Base-by-base conservation (phyloP, 2,888 invertebrate genomes). In the Hirudinaria manillensis region DNA sequence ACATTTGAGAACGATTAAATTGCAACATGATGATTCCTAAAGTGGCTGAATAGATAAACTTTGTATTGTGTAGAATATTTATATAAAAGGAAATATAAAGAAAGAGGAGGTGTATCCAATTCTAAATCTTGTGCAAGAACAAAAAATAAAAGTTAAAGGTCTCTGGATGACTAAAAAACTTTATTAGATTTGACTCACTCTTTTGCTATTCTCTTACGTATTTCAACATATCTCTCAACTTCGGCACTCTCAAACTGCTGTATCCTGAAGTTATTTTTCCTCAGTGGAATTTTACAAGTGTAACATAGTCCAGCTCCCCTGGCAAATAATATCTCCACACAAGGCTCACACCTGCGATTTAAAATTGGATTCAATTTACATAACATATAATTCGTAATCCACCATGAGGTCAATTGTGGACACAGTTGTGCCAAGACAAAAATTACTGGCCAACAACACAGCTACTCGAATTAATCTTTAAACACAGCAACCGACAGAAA, bases 261-360 rank as follows among this genome's bases (percentile, higher is more conserved):
- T 6, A 95, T 90, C 74, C 98, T 89, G 84, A 93, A 99, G 83
- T 94, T 94, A 82, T 90, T 92, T 80, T 95, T 88, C 1, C 94
- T 88, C 32, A 99, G 86, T 0, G 93, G 91, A 27, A 93, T 92
- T 83, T 91, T 90, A 86, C 98, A 98, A 83, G 95, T 93, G 0
- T 95, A 95, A 83, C 99, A 99, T 0, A 92, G 89, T 19, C 94
- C 97, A 51, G 96, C 93, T 6, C 83, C 99, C 90, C 98, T 95
- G 27, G 95, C 89, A 87, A 98, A 99, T 45, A 99, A 87, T 78
- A 96, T 88, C 84, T 97, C 96, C 53, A 99, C 96, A 87, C 98
- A 98, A 84, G 92, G 95, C 87, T 97, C 96, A 87, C 99, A 99
- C 80, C 85, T 85, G 79, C 16, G 45, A 45, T 45, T 45, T 45